These are phyloP conservation scores for Calameuta pallipes DNA, from an alignment of 2,888 invertebrate genomes.

Conservation along the genomic window DNA sequence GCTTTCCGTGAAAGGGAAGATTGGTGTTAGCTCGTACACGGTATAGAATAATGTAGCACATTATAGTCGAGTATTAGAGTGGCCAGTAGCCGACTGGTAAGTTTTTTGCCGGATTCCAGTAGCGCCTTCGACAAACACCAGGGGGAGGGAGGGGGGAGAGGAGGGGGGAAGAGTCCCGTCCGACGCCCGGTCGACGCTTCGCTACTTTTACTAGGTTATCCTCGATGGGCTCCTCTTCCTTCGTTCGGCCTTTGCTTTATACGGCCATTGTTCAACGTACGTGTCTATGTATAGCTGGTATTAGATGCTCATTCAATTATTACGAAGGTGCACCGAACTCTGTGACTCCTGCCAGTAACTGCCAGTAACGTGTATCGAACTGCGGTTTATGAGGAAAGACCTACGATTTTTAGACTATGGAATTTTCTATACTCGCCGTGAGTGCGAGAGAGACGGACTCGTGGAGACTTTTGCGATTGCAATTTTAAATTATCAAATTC, in stretches of 20 bases:
- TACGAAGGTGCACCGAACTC: background rate
- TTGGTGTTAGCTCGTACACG: constrained; percentile 36
- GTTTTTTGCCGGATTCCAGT: constrained; percentile 63
- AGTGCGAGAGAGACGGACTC: background rate
- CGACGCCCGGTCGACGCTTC: constrained; percentile 39
- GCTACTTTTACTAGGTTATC: constrained; percentile 56
- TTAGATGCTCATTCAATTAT: background rate
- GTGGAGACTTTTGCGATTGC: background rate
- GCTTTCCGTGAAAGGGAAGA: background rate
- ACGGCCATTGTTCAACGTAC: background rate
- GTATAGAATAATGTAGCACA: constrained; percentile 56
- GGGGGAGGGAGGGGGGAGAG: constrained; percentile 21
- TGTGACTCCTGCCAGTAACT: background rate
- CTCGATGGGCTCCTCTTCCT: constrained; percentile 28
- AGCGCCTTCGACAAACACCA: constrained; percentile 62
- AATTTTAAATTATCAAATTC: no score
- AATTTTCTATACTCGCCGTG: background rate
- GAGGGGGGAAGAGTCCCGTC: constrained; percentile 19
- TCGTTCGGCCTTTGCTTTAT: constrained; percentile 1
- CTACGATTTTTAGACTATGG: background rate
- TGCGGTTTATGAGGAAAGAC: background rate
- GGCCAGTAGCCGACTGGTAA: constrained; percentile 59
- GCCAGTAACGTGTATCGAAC: background rate
- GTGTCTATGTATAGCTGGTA: background rate
- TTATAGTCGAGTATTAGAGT: constrained; percentile 57